phyloP scores from a whole-genome alignment of 2,797 vertebrate species.

The Cacajao melanocephalus region DNA sequence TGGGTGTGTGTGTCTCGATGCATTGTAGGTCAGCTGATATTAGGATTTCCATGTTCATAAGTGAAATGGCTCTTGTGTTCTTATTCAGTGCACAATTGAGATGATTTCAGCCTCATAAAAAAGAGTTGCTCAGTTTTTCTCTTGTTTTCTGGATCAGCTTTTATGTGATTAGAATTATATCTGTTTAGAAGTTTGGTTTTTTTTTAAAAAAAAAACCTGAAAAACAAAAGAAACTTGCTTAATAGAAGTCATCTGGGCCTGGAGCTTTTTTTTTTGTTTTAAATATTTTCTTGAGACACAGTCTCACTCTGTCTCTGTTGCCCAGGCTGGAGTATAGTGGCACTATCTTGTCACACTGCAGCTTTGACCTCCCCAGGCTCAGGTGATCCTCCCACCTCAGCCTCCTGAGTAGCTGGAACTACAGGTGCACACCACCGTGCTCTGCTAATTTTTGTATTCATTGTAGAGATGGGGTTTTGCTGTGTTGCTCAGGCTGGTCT shows the following conservation, averaged over 20 bases:
- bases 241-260: not conserved
- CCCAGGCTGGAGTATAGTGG: not conserved
- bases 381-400: not conserved
- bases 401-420: not conserved
- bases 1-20: not conserved
- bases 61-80: not conserved
- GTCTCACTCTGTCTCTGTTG: not conserved
- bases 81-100: not conserved
- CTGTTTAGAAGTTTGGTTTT: not conserved
- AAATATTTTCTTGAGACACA: too few species aligned
- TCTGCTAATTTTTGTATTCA: not conserved
- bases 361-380: not conserved
- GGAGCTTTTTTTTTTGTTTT: not conserved
- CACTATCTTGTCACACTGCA: not conserved
- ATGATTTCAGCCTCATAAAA: not conserved
- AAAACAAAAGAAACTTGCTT: not conserved
- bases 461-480: not conserved
- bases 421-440: not conserved
- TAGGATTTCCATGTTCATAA: not conserved
- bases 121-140: not conserved
- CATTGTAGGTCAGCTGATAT: not conserved
- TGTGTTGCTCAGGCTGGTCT: not conserved
- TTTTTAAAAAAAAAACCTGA: not conserved
- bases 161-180: conserved; percentile 18
- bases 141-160: not conserved